Conservation (phyloP, 2,113 vertebrate species). For the Hippocampus barbouri region DNA sequence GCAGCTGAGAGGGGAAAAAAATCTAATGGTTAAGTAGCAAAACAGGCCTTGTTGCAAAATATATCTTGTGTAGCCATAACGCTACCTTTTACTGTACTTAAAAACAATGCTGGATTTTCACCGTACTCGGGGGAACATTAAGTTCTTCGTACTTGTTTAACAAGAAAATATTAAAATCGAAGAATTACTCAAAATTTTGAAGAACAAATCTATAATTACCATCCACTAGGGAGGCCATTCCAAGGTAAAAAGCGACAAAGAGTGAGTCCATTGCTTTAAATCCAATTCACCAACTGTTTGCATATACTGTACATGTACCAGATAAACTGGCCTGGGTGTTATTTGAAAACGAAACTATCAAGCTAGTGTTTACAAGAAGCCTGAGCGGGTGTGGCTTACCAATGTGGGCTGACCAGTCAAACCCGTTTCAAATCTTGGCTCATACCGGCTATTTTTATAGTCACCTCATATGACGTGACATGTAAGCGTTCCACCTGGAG, state of each 20-base stretch:
- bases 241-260: not conserved
- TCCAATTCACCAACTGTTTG: not conserved
- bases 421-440: not conserved
- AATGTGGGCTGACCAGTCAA: not conserved
- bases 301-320: not conserved
- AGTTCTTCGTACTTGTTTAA: not conserved
- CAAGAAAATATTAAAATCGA: not conserved
- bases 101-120: not conserved
- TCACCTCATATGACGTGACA: not conserved
- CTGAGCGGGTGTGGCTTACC: not conserved
- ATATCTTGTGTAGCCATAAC: not conserved
- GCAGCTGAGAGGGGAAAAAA: too few relatives aligned
- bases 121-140: not conserved
- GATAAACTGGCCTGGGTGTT: not conserved
- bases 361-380: not conserved
- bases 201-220: not conserved
- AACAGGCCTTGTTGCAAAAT: not conserved
- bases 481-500: not conserved
- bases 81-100: not conserved
- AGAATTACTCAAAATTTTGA: not conserved
- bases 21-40: not conserved
- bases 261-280: not conserved
- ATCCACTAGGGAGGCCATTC: not conserved
- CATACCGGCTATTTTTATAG: not conserved
- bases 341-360: not conserved